These are phyloP conservation scores for Heliconius hermathena DNA, from an alignment of 1,140 invertebrate species.

Conservation along the genomic window DNA sequence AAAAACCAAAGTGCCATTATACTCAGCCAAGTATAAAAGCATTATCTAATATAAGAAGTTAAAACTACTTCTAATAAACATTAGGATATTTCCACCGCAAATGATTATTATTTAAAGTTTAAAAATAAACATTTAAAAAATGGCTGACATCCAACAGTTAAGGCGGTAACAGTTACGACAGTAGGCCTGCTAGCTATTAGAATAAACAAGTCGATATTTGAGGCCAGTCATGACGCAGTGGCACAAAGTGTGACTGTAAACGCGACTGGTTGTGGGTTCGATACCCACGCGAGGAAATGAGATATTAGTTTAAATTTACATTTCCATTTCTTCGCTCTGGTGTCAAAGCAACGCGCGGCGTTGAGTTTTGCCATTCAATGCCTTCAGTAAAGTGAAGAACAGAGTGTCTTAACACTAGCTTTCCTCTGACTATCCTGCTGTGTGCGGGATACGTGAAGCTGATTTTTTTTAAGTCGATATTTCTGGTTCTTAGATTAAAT, in stretches of 20 bases:
- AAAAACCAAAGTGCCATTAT: not conserved
- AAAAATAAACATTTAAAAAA: constrained; percentile 32
- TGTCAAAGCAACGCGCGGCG: too few relatives aligned
- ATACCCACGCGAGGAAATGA: too few relatives aligned
- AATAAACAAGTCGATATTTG: constrained; percentile 38
- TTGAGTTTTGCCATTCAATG: too few relatives aligned
- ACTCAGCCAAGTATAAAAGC: not conserved
- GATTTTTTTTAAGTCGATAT: constrained; percentile 21
- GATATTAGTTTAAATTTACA: too few relatives aligned
- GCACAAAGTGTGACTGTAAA: too few relatives aligned
- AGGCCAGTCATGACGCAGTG: too few relatives aligned
- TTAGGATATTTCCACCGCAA: constrained; percentile 36
- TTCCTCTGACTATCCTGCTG: too few relatives aligned
- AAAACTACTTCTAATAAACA: constrained; percentile 10
- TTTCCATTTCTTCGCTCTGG: too few relatives aligned
- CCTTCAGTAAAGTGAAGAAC: too few relatives aligned
- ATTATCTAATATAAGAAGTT: not conserved
- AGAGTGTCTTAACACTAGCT: too few relatives aligned
- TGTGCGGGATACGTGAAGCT: too few relatives aligned
- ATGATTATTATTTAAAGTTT: constrained; percentile 22
- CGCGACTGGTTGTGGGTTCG: too few relatives aligned
- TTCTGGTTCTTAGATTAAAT: constrained; percentile 18
- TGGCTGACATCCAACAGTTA: constrained; percentile 30
- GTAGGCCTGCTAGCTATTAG: constrained; percentile 26
- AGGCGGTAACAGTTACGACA: constrained; percentile 21